These are phyloP conservation scores for Ceryle rudis DNA, from an alignment of 2,797 vertebrate species.

Conservation along the genomic window DNA sequence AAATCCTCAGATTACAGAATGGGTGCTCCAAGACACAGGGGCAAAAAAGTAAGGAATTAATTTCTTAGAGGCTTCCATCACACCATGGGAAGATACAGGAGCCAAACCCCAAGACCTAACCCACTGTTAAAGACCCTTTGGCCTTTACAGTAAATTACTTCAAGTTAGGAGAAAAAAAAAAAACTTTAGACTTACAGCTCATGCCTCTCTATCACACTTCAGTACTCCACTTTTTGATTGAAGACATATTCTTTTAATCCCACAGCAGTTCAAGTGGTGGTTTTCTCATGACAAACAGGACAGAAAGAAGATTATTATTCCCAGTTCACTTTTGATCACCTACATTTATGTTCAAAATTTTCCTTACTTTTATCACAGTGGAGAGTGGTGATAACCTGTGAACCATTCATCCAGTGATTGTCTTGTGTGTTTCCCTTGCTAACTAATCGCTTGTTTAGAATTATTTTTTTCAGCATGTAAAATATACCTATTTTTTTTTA, in stretches of 20 bases:
- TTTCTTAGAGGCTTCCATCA: not conserved
- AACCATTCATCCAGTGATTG: not conserved
- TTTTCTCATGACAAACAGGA: not conserved
- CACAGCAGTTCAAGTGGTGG: accelerated
- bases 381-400: not conserved
- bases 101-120: not conserved
- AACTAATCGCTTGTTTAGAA: not conserved
- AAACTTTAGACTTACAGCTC: not conserved
- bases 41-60: not conserved
- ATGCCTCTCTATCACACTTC: not conserved
- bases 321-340: not conserved
- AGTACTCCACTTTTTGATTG: not conserved
- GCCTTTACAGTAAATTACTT: not conserved
- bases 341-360: not conserved
- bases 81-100: not conserved
- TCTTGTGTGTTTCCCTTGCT: not conserved
- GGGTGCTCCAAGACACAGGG: not conserved
- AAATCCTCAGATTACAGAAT: not conserved
- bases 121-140: not conserved
- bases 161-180: not conserved
- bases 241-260: not conserved
- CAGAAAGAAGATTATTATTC: not conserved
- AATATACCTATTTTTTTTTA: not conserved
- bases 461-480: not conserved
- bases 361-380: not conserved